Base-by-base conservation (phyloP, 2,888 invertebrate species). In the Sclerodermus sp. region DNA sequence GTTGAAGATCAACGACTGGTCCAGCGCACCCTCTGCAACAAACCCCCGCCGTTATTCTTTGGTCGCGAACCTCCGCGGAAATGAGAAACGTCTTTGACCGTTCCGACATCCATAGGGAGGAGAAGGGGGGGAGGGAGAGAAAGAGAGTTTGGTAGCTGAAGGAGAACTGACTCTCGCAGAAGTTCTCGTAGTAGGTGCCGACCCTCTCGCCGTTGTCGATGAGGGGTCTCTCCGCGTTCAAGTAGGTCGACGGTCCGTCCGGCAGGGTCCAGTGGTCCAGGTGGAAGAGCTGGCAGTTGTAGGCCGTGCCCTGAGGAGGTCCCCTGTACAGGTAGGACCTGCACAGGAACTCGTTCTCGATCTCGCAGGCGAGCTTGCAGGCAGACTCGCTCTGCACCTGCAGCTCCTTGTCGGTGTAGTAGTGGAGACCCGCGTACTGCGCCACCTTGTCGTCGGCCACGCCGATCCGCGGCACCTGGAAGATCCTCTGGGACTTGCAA, bases 281-380 rank as follows among this genome's bases (percentile, higher is more conserved):
- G 71, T 96, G 95, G 82, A 92, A 95, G 31, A 95, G 82, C 56
- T 93, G 88, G 79, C 95, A 96, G 80, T 95, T 95, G 83, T 93
- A 93, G 55, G 90, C 88, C 1, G 88, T 83, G 5, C 87, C 87
- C 55, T 83, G 81, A 0, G 87, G 87, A 23, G 85, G 81, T 1
- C 87, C 87, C 42, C 84, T 73, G 82, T 88, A 87, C 73, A 94
- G 74, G 84, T 90, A 83, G 54, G 93, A 85, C 74, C 95, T 86
- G 77, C 95, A 96, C 38, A 95, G 84, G 81, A 96, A 95, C 79
- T 95, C 94, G 48, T 90, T 90, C 78, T 95, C 95, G 53, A 93
- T 90, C 79, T 94, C 93, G 77, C 95, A 95, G 43, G 94, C 93
- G 51, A 93, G 80, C 47, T 89, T 86, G 71, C 95, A 95, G n/a